These are phyloP conservation scores for Galbula dea DNA, from an alignment of 2,113 vertebrate species.

Conservation along the genomic window DNA sequence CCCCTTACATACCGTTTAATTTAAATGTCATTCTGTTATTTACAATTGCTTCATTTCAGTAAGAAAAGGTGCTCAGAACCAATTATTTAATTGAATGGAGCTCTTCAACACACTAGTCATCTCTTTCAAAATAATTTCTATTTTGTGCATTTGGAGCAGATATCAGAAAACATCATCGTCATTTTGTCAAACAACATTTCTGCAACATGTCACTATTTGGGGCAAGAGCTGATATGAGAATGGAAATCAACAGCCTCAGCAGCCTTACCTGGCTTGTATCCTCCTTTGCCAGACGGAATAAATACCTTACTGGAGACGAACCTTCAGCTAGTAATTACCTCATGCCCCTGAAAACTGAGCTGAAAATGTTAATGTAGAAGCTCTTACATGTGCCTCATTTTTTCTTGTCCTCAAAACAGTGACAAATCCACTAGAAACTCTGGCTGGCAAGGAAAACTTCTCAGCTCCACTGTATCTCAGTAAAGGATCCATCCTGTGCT, in stretches of 20 bases:
- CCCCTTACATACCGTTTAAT: slow-evolving; percentile 7
- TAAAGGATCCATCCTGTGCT: background rate
- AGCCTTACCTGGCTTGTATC: background rate
- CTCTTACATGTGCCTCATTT: background rate
- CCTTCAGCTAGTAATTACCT: background rate
- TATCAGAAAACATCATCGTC: background rate
- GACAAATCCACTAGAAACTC: background rate
- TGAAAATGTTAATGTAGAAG: background rate
- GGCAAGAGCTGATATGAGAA: background rate
- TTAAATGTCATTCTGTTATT: slow-evolving; percentile 49
- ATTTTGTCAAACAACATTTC: slow-evolving; percentile 13
- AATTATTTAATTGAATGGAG: slow-evolving; percentile 48
- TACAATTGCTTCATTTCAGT: slow-evolving; percentile 42
- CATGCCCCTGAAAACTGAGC: background rate
- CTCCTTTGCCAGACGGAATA: background rate
- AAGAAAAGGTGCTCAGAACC: slow-evolving; percentile 25
- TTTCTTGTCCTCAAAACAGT: background rate
- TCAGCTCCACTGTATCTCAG: background rate
- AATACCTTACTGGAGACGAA: background rate
- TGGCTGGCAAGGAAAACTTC: background rate
- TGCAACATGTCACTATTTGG: background rate
- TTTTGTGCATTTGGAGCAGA: slow-evolving; percentile 31
- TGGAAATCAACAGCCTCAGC: background rate
- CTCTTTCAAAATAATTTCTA: slow-evolving; percentile 37
- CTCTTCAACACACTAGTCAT: slow-evolving; percentile 5